Evolutionary conservation across 92 coral and sea anemone genomes (phyloP).

Genomic region (Porites divaricata): DNA sequence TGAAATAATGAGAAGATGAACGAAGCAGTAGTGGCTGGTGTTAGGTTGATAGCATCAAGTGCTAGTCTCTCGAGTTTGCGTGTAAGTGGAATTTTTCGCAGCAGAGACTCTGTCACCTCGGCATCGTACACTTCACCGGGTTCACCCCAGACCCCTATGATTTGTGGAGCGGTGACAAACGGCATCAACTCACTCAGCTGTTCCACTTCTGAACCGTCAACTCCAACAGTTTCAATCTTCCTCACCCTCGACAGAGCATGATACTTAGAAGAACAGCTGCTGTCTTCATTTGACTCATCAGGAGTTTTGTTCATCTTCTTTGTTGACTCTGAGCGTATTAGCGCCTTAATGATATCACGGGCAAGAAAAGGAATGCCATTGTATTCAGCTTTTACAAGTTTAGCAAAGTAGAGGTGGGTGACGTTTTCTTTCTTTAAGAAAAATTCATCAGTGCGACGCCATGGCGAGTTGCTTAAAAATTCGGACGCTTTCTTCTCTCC

Average conservation of each 20-base stretch:
- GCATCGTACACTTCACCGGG: not conserved
- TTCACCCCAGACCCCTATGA: not conserved
- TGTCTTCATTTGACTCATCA: not conserved
- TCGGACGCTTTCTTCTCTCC: not conserved
- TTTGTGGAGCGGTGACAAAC: not conserved
- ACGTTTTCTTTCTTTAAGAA: constrained; percentile 7
- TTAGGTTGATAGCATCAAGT: not conserved
- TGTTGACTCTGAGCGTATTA: not conserved
- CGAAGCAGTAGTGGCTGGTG: not conserved
- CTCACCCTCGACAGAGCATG: not conserved
- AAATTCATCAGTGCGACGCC: not conserved
- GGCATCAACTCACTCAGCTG: not conserved
- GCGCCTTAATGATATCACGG: constrained; percentile 8
- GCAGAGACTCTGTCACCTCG: not conserved
- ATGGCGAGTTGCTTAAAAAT: not conserved
- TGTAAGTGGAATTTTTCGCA: not conserved
- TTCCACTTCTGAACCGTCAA: not conserved
- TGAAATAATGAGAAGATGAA: not conserved
- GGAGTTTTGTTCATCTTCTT: not conserved
- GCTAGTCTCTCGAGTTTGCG: not conserved
- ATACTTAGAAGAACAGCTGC: not conserved
- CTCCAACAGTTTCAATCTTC: not conserved
- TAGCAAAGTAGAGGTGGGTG: not conserved
- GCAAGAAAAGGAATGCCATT: not conserved
- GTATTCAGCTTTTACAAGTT: not conserved